Base-by-base conservation (phyloP, 2,888 invertebrate species). In the Nephrocerus scutellatus region DNA sequence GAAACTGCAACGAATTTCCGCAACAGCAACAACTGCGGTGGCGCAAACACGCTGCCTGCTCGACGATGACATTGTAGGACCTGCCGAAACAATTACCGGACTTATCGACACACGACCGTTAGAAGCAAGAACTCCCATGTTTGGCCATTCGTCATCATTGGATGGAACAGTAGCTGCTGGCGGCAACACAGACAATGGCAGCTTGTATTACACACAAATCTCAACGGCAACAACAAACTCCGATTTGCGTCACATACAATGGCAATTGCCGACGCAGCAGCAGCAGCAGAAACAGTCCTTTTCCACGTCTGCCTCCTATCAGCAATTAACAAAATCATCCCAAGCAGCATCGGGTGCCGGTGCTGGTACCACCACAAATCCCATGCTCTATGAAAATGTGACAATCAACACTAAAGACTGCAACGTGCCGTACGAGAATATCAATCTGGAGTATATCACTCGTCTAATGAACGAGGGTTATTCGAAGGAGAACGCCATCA, bases 371-470 rank as follows among this genome's bases (percentile, higher is more conserved):
- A n/a, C n/a, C n/a, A n/a, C n/a, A n/a, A n/a, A n/a, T 39, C 60
- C 63, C 22, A 47, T 66, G 47, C 62, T 70, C 30, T 70, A 70
- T 49, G 70, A 70, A 53, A 70, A 70, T 52, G 65, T 70, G 51
- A 68, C 68, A 54, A 63, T 69, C 61, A 68, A 66, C 56, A 66
- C 63, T 55, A 67, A 67, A 63, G 67, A 67, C 59, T 67, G 60
- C 52, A 75, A 73, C 50, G 77, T 78, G 14, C 76, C 77, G 43
- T 91, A 91, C 59, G 90, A 90, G 70, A 91, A 91, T 59, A 79
- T 91, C 30, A 90, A 90, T 65, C 79, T 90, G 71, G 90, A 90
- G 63, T 86, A 91, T 68, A 90, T 95, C 43, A 82, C 87, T 14
- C 80, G 84, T 47, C 72, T 95, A 44, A 88, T 91, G 30, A 81